Percentiles rank a stretch among this genome's conserved stretches.
Conservation (phyloP, 2,113 vertebrate species). For the Gracilinanus agilis region DNA sequence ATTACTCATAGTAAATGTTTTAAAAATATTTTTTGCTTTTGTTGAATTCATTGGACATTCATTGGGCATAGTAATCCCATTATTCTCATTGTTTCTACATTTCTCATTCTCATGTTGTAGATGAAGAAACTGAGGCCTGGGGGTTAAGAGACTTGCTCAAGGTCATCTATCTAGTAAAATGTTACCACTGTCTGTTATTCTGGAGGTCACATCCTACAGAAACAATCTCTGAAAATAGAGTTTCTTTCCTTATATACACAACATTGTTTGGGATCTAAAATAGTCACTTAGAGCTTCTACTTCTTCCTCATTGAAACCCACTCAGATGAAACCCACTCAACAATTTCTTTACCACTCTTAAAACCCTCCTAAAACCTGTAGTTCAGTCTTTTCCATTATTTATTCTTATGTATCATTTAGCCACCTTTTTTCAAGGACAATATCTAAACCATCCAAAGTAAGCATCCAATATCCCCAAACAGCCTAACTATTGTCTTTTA, state of each 20-base stretch:
- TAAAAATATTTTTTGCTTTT: not conserved
- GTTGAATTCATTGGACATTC: not conserved
- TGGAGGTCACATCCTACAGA: not conserved
- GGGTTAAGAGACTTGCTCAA: not conserved
- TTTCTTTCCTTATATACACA: not conserved
- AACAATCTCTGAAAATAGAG: not conserved
- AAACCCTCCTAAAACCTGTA: constrained; percentile 26
- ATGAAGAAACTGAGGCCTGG: not conserved
- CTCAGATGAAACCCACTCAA: not conserved
- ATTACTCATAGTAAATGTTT: not conserved
- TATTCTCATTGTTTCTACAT: not conserved
- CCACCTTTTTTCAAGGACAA: not conserved
- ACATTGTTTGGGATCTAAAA: not conserved
- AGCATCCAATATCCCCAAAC: not conserved
- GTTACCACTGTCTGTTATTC: not conserved
- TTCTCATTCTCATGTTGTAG: not conserved
- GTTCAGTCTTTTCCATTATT: not conserved
- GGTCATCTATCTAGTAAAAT: not conserved
- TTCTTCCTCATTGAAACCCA: not conserved
- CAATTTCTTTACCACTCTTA: not conserved
- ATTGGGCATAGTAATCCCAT: not conserved
- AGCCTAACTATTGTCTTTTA: not conserved
- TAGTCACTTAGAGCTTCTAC: not conserved
- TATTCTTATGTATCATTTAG: not conserved
- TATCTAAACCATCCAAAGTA: not conserved